Evolutionary conservation across 92 coral and sea anemone genomes (phyloP), one percentile per base, ranked within the genome.

Genomic region (Phenganax marumi): DNA sequence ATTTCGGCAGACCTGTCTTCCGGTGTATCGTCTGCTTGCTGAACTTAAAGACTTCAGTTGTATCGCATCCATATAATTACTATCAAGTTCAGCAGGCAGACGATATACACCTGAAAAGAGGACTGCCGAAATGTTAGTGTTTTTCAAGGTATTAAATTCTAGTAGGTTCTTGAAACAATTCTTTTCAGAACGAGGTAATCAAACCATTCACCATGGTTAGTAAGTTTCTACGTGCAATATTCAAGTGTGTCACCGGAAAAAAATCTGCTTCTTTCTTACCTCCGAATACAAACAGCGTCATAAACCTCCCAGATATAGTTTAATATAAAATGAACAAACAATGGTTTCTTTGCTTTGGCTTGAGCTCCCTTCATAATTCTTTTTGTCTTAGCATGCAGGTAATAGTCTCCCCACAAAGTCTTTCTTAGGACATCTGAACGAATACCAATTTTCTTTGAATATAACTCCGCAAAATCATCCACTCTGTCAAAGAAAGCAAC

Each of bases 341-440:
- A 86, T 6, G 99, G 99, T 75, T 96, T 96, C 81, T 92, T 96
- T 1, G 97, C 93, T 81, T 96, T 96, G 73, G 91, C 90, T 47
- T 92, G 99, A 3, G 99, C 99, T 13, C 97, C 97, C 80, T 89
- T 92, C 68, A 96, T 86, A 72, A 96, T 96, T 68, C 99, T 82
- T 85, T 96, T 96, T 56, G 91, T 85, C 79, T 96, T 96, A 43
- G 89, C 39, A 75, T 96, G 93, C 48, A 96, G 97, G 62, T 88
- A 96, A 66, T 72, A 96, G 74, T 96, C 97, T 26, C 99, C 99
- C 99, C 99, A 96, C 8, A 96, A 90, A 50, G 99, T 96, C 76
- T 92, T 91, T 10, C 70, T 87, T 49, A 96, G 90, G 65, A 92
- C 87, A n/a, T 68, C 90, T 0, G 90, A 88, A 55, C 89, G 93